These are phyloP conservation scores for Clavelina lepadiformis DNA, from an alignment of 23 tunicate species.

Conservation along the genomic window DNA sequence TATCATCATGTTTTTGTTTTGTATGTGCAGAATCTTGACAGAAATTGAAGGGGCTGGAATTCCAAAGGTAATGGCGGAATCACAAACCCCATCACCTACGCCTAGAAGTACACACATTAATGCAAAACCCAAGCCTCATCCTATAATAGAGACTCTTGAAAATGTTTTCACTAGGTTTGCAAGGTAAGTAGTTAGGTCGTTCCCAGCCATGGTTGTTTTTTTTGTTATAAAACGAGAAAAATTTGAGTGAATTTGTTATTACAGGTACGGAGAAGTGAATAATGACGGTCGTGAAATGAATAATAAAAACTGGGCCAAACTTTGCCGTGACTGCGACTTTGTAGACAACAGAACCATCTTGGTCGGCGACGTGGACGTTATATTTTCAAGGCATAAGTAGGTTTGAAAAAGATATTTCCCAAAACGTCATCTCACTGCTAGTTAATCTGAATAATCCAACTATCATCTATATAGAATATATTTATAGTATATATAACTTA, in stretches of 20 bases:
- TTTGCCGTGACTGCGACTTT: constrained; percentile 79
- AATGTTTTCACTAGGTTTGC: constrained; percentile 63
- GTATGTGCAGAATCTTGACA: constrained; percentile 7
- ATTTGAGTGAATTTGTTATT: neutral
- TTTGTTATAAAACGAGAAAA: neutral
- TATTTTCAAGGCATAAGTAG: constrained; percentile 75
- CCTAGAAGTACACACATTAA: no score
- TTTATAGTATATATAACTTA: no score
- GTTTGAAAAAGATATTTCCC: no score
- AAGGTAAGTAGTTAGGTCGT: constrained; percentile 42
- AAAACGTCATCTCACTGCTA: no score
- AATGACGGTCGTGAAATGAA: constrained; percentile 70
- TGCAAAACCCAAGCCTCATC: constrained; percentile 35
- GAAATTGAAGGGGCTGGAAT: no score
- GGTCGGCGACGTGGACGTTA: constrained; percentile 75
- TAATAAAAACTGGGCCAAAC: constrained; percentile 78
- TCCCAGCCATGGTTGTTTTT: no score
- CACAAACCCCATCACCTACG: no score
- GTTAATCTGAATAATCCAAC: no score
- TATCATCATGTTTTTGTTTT: no score
- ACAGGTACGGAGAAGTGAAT: constrained; percentile 66
- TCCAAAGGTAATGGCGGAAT: no score
- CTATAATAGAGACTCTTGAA: constrained; percentile 62
- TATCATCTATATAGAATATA: no score
- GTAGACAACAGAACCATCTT: constrained; percentile 48